Base-by-base conservation (phyloP, 2,888 invertebrate genomes). In the Dorcus hopei region DNA sequence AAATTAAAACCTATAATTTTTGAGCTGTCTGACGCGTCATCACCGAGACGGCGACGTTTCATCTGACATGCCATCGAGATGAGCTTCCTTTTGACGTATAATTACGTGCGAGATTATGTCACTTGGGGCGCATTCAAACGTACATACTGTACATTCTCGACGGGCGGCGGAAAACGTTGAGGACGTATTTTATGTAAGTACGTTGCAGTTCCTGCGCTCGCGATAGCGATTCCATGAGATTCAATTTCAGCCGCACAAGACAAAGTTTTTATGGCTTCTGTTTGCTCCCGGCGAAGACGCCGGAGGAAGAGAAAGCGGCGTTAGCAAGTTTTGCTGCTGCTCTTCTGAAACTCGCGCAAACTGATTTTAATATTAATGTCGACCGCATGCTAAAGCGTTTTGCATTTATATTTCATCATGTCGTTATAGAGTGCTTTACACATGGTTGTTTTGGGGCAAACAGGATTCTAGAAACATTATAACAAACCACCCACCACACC, bases 1-100 rank as follows among this genome's bases (percentile, higher is more conserved):
- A 51, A 56, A 56, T 56, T 56, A 56, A 50, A 56, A 56, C 47
- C 56, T 56, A 45, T 51, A 56, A 38, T 51, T 56, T 49, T 23
- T 11, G 39, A 50, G 45, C 26, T 40, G 45, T 43, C 48, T 48
- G 52, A 47, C 26, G 3, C 26, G 26, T 19, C 23, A 38, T 51
- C 39, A 40, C 40, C 56, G 39, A 38, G 38, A n/a, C 43, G 16
- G 1, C 5, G 43, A 38, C 38, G 19, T 14, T 57, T 40, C 26
- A 11, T 9, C 47, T 3, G 57, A 45, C 39, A 45, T 4, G 26
- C 26, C 26, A 33, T 19, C 14, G 9, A 16, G 45, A 45, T 16
- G 11, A 45, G 16, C 33, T 47, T 39, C 11, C 51, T 57, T 39
- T 51, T 26, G 38, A 39, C 11, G 39, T 11, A 33, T 3, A 19